A percentile compares a stretch with the other conserved stretches of the same genome.
These are phyloP conservation scores for Homarus americanus DNA, from an alignment of 1,140 invertebrate species.

Conservation along the genomic window DNA sequence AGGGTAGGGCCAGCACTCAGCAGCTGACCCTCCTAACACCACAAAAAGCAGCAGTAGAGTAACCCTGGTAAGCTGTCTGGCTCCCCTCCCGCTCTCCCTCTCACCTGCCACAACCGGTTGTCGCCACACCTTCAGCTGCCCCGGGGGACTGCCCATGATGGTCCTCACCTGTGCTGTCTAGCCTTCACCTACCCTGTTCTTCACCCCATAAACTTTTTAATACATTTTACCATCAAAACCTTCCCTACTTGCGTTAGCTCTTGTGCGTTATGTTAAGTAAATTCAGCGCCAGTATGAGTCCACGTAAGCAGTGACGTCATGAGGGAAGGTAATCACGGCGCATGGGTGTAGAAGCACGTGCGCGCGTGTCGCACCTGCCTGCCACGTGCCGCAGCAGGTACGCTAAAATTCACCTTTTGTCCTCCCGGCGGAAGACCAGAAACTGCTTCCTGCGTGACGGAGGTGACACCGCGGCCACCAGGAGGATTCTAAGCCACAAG, in stretches of 20 bases:
- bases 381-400: slow-evolving; percentile 51
- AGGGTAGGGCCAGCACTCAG: no score
- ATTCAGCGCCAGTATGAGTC: no score
- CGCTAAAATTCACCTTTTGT: slow-evolving; percentile 42
- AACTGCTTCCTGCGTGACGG: slow-evolving; percentile 8
- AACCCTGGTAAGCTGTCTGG: no score
- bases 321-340: slow-evolving; percentile 62
- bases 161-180: not conserved
- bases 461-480: not conserved
- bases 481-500: not conserved
- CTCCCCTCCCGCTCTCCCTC: no score
- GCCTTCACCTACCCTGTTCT: no score
- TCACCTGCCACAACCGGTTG: slow-evolving; percentile 45
- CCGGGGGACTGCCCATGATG: no score
- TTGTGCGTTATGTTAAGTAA: no score
- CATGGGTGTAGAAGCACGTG: slow-evolving; percentile 57
- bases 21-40: no score
- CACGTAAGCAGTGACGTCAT: slow-evolving; percentile 61
- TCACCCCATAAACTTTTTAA: no score
- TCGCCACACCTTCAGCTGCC: slow-evolving; percentile 49
- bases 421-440: slow-evolving; percentile 33
- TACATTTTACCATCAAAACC: no score
- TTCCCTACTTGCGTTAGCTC: no score
- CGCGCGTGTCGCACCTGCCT: slow-evolving; percentile 67
- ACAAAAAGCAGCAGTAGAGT: no score